A percentile compares a stretch with the other conserved stretches of the same genome.
These are phyloP conservation scores for Cyclopterus lumpus DNA, from an alignment of 2,797 vertebrate genomes.

Conservation along the genomic window DNA sequence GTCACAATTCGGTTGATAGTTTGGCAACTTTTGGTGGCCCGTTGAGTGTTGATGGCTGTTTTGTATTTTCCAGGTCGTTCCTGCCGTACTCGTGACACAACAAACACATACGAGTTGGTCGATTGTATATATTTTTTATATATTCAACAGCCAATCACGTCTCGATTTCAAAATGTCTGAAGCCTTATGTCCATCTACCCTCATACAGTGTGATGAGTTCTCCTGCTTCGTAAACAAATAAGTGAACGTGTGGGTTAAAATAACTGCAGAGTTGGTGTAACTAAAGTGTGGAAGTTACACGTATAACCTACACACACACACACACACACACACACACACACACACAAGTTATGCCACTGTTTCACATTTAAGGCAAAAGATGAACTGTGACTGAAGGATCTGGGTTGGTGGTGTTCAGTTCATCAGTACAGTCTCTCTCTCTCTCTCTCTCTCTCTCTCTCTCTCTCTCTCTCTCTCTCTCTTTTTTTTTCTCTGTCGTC, in stretches of 20 bases:
- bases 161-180: no score
- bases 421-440: neutral
- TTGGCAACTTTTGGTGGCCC: neutral
- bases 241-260: no score
- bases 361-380: neutral
- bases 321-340: neutral
- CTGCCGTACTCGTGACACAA: neutral
- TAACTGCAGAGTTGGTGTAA: no score
- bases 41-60: neutral
- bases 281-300: neutral
- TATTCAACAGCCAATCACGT: no score
- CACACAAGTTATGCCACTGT: neutral
- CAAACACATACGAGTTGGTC: neutral
- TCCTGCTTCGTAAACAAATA: no score
- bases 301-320: neutral
- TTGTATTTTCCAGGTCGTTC: neutral
- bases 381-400: conserved; percentile 32
- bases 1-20: neutral
- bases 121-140: no score
- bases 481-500: conserved; percentile 6
- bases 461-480: neutral
- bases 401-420: conserved; percentile 10
- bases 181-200: no score
- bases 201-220: no score
- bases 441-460: neutral